Conservation (phyloP, 2,888 invertebrate species). For the Hirudinaria manillensis region DNA sequence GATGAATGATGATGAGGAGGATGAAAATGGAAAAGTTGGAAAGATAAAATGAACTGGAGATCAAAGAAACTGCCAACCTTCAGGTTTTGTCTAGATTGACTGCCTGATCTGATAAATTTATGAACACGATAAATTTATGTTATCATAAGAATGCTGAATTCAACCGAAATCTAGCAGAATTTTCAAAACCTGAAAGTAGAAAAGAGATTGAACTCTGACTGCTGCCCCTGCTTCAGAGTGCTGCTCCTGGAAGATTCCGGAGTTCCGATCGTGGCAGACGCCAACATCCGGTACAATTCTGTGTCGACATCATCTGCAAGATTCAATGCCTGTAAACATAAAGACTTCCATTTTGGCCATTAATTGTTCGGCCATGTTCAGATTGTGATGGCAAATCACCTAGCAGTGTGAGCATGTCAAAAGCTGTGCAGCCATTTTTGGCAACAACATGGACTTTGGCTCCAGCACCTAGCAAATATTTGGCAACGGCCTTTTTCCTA, state of each 20-base stretch:
- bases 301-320: constrained; percentile 52
- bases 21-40: no score
- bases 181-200: background rate
- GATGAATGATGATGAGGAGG: no score
- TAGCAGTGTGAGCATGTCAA: constrained; percentile 53
- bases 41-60: no score
- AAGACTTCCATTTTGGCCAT: background rate
- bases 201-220: background rate
- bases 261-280: constrained; percentile 43
- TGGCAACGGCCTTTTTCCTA: constrained; percentile 52
- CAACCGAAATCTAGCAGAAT: no score
- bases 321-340: background rate
- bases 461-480: constrained; percentile 51
- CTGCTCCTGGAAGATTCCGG: background rate
- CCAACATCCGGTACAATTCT: constrained; percentile 49
- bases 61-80: no score
- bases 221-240: background rate
- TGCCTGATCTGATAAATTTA: no score
- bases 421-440: constrained; percentile 54
- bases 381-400: constrained; percentile 40
- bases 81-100: no score
- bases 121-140: no score
- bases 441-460: constrained; percentile 52
- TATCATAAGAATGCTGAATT: no score
- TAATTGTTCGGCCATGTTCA: background rate